A percentile compares a stretch with the other conserved stretches of the same genome.
These are phyloP conservation scores for Prinia subflava DNA, from an alignment of 2,113 vertebrate species.

Conservation along the genomic window DNA sequence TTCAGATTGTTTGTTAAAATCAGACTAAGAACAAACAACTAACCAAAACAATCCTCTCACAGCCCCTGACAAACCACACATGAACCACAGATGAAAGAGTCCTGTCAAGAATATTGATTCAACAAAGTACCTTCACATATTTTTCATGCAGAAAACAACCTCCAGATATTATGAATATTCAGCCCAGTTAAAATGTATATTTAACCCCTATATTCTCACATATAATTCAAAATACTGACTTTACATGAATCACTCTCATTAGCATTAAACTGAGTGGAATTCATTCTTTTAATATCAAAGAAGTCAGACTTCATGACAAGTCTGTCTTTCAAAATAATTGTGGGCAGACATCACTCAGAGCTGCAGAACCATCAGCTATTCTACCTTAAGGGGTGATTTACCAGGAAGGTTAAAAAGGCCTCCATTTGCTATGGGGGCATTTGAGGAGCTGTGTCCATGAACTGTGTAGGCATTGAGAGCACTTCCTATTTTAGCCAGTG, in stretches of 20 bases:
- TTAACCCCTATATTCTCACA: not conserved
- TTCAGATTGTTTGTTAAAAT: not conserved
- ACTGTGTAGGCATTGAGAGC: not conserved
- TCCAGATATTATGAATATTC: not conserved
- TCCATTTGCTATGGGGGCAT: not conserved
- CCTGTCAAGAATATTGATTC: not conserved
- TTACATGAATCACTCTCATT: not conserved
- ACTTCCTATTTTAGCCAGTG: not conserved
- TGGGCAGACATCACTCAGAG: not conserved
- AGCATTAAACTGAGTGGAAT: not conserved
- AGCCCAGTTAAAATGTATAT: not conserved
- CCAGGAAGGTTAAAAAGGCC: not conserved
- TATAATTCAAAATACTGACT: not conserved
- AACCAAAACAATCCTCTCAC: not conserved
- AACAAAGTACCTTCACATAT: not conserved
- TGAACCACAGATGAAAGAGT: not conserved
- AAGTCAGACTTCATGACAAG: not conserved
- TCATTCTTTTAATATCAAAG: not conserved
- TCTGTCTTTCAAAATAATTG: not conserved
- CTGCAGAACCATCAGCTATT: not conserved
- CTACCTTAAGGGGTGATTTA: not conserved
- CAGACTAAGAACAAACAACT: not conserved
- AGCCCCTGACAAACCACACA: not conserved
- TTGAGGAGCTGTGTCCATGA: constrained; percentile 29
- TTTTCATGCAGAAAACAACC: not conserved